Conservation (phyloP, 2,888 invertebrate species). For the Rhopalosiphum nymphaeae region DNA sequence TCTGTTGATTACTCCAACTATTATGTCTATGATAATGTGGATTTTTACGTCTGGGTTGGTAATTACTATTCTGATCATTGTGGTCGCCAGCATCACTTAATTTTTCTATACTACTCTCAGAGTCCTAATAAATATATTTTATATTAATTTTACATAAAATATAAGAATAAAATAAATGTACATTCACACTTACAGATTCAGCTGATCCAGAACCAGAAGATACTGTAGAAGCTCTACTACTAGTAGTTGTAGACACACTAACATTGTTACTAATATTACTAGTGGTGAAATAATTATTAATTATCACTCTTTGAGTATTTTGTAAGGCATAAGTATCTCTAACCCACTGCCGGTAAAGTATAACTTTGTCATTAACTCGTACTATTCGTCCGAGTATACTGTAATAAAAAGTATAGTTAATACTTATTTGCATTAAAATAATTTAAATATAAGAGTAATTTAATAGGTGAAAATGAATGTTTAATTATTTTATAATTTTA, state of each 20-base stretch:
- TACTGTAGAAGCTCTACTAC: slow-evolving; percentile 64
- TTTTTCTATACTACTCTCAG: slow-evolving; percentile 67
- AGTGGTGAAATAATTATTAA: slow-evolving; percentile 54
- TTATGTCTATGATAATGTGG: slow-evolving; percentile 45
- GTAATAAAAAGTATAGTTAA: slow-evolving; percentile 66
- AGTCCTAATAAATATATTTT: slow-evolving; percentile 66
- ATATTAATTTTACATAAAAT: background rate
- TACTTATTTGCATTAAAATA: slow-evolving; percentile 5
- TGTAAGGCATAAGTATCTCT: slow-evolving; percentile 73
- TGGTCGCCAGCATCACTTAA: slow-evolving; percentile 62
- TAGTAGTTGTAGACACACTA: slow-evolving; percentile 60
- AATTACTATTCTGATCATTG: slow-evolving; percentile 64
- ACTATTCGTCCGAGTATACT: slow-evolving; percentile 91
- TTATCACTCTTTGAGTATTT: slow-evolving; percentile 62
- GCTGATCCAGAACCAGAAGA: slow-evolving; percentile 64
- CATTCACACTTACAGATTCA: slow-evolving; percentile 50
- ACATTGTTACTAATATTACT: slow-evolving; percentile 62
- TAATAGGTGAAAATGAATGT: background rate
- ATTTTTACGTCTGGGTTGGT: slow-evolving; percentile 57
- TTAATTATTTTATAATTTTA: background rate
- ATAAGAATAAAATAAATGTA: background rate
- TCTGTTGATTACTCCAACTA: slow-evolving; percentile 61
- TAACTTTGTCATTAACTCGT: slow-evolving; percentile 93
- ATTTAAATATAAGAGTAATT: background rate
- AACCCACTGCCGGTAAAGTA: slow-evolving; percentile 80